A percentile compares a stretch with the other conserved stretches of the same genome.
Evolutionary conservation across 2,797 vertebrate species (phyloP).

Genomic region (Sebastes kiyomatsui): DNA sequence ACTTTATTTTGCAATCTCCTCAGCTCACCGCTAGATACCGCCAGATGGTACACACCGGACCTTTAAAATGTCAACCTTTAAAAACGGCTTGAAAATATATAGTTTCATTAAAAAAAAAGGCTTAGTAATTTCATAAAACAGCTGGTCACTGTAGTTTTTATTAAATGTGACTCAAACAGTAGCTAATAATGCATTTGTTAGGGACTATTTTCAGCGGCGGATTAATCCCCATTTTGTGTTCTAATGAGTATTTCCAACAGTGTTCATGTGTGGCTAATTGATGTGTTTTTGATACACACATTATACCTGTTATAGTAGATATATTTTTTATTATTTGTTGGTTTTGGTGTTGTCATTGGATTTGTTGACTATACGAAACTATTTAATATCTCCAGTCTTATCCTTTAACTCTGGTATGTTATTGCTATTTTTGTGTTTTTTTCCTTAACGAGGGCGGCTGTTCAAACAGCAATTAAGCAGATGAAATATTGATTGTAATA

Average conservation of each 20-base stretch:
- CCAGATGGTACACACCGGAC: too few species aligned
- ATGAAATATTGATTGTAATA: slow-evolving; percentile 32
- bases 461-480: background rate
- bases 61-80: too few species aligned
- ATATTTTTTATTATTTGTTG: background rate
- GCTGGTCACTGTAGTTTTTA: too few species aligned
- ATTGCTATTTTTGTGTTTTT: background rate
- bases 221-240: background rate
- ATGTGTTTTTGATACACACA: too few species aligned
- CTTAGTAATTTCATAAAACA: too few species aligned
- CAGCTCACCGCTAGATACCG: too few species aligned
- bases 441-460: background rate
- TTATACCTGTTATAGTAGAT: background rate
- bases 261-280: too few species aligned
- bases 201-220: background rate
- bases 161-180: too few species aligned
- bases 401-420: background rate
- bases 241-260: background rate
- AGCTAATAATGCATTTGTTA: too few species aligned
- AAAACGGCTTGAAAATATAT: too few species aligned
- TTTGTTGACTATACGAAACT: background rate
- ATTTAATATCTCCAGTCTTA: background rate
- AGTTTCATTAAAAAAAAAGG: too few species aligned
- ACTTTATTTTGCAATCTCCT: too few species aligned
- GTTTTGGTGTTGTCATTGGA: background rate